A percentile compares a stretch with the other conserved stretches of the same genome.
Evolutionary conservation across 2,113 vertebrate species (phyloP).

Genomic region (Anolis carolinensis): DNA sequence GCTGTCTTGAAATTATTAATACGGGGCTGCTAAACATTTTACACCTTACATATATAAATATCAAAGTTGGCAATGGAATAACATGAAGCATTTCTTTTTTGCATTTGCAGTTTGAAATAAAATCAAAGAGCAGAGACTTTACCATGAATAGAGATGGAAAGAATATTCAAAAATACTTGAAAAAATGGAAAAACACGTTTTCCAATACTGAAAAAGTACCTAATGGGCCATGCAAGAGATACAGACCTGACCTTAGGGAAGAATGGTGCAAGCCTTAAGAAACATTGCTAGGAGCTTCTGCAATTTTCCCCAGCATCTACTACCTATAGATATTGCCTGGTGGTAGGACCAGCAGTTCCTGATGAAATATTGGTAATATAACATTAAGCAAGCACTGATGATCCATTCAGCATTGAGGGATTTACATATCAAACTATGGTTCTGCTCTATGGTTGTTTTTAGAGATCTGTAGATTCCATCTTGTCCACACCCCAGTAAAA

Average conservation of each 20-base stretch:
- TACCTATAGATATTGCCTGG: no score
- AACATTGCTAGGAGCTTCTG: no score
- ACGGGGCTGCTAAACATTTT: conserved; percentile 8
- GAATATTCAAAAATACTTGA: no score
- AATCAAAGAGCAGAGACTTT: not conserved
- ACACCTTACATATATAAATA: not conserved
- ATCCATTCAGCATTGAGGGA: not conserved
- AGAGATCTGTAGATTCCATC: not conserved
- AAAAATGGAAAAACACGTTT: no score
- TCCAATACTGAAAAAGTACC: no score
- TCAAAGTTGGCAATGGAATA: not conserved
- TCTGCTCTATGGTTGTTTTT: not conserved
- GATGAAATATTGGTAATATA: not conserved
- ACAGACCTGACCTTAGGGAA: no score
- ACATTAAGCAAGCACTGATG: not conserved
- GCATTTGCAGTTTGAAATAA: conserved; percentile 14
- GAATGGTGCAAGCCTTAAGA: no score
- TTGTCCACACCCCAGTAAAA: not conserved
- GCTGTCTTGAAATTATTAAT: not conserved
- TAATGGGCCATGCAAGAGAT: not conserved
- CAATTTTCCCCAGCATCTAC: not conserved
- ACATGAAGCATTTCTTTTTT: not conserved
- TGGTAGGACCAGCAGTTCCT: not conserved
- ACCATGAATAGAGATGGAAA: not conserved
- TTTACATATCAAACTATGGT: not conserved